Evolutionary conservation across 2,797 vertebrate species (phyloP).

Genomic region (Cuniculus paca): DNA sequence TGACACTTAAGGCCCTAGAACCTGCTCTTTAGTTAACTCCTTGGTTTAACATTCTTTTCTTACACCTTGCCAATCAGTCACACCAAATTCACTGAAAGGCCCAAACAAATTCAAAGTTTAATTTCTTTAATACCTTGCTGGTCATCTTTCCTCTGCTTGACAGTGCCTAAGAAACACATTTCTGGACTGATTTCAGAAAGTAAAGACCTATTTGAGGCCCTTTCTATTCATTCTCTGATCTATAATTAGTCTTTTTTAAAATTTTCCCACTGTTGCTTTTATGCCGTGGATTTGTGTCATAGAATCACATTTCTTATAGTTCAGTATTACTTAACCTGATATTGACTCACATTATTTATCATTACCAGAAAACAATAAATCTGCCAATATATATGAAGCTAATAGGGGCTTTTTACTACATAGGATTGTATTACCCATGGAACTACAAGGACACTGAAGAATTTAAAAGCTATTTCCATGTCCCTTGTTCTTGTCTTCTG

Average conservation of each 20-base stretch:
- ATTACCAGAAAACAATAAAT: neutral
- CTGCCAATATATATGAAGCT: neutral
- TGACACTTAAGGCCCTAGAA: neutral
- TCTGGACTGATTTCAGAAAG: neutral
- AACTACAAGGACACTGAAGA: neutral
- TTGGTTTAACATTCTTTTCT: neutral
- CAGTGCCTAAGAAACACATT: neutral
- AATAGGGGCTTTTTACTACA: neutral
- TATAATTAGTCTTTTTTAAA: neutral
- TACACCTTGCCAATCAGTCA: neutral
- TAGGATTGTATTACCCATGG: neutral
- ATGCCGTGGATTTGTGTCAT: neutral
- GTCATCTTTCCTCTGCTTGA: neutral
- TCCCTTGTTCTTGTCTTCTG: neutral
- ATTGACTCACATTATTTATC: neutral
- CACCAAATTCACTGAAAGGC: neutral
- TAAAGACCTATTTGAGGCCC: neutral
- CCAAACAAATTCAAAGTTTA: neutral
- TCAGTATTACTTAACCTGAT: neutral
- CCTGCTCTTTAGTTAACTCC: neutral
- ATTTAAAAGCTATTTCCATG: neutral
- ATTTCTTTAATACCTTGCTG: neutral
- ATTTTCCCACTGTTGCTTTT: neutral
- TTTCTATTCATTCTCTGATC: neutral
- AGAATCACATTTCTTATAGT: neutral